phyloP scores from a whole-genome alignment of 2,797 vertebrate species.

The Pteronotus mesoamericanus region DNA sequence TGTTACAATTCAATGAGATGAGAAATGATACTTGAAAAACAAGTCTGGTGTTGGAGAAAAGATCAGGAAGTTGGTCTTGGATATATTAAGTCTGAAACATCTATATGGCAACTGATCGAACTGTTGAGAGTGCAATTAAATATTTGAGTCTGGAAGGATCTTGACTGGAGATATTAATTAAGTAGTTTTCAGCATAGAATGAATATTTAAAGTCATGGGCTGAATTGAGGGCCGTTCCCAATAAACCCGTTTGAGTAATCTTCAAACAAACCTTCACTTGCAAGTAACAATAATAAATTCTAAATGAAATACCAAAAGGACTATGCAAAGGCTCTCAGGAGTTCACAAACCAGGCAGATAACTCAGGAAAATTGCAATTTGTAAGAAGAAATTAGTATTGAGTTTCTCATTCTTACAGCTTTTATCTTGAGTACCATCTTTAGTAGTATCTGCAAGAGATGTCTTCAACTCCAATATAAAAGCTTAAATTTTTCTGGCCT shows the following conservation, averaged over 20 bases:
- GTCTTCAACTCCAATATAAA: background rate
- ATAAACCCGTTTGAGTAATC: background rate
- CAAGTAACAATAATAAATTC: background rate
- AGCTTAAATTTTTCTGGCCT: background rate
- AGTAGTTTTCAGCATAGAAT: background rate
- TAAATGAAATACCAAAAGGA: background rate
- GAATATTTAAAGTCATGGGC: background rate
- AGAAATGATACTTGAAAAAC: background rate
- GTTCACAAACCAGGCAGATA: background rate
- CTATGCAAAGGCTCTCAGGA: background rate
- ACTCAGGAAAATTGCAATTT: background rate
- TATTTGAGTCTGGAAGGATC: background rate
- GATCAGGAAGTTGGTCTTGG: background rate
- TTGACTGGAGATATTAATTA: background rate
- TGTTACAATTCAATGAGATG: background rate
- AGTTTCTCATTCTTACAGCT: background rate
- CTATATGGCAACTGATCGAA: background rate
- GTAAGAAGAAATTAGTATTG: background rate
- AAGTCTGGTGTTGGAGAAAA: background rate
- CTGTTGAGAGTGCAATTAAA: background rate
- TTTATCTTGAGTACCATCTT: background rate
- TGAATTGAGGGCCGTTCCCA: background rate
- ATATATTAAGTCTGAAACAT: background rate
- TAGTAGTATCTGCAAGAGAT: background rate
- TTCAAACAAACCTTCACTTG: background rate